phyloP scores from a whole-genome alignment of 2,113 vertebrate genomes.

The Labrus mixtus region DNA sequence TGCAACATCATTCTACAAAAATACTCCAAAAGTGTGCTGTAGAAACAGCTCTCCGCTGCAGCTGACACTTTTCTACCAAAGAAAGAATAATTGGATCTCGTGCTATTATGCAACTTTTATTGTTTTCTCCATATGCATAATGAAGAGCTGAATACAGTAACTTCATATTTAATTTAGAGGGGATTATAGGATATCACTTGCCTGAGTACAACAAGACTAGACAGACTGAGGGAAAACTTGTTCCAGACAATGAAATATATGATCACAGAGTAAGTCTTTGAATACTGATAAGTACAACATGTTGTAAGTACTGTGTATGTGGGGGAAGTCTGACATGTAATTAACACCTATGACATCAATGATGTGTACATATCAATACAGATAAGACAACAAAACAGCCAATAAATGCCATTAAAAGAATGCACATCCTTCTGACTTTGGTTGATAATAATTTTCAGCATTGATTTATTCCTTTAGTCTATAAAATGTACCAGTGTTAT shows the following conservation, averaged over 20 bases:
- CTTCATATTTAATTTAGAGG: not conserved
- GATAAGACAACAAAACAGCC: not conserved
- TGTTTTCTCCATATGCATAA: slow-evolving; percentile 17
- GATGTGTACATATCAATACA: not conserved
- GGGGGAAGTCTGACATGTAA: not conserved
- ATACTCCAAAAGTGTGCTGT: not conserved
- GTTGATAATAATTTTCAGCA: too few species aligned
- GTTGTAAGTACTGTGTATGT: not conserved
- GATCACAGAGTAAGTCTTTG: not conserved
- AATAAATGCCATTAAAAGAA: not conserved
- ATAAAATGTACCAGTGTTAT: not conserved
- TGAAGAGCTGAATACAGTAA: not conserved
- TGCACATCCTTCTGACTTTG: not conserved
- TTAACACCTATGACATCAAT: not conserved
- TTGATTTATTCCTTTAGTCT: not conserved
- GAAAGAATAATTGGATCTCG: slow-evolving; percentile 28
- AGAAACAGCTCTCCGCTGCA: not conserved
- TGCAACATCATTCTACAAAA: not conserved
- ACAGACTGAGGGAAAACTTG: not conserved
- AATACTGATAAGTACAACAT: not conserved
- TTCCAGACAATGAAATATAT: not conserved
- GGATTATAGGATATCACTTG: not conserved
- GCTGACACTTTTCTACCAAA: slow-evolving; percentile 5
- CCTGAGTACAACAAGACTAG: not conserved
- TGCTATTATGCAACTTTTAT: not conserved